These are phyloP conservation scores for Pantala flavescens DNA, from an alignment of 1,140 invertebrate genomes.

Conservation along the genomic window DNA sequence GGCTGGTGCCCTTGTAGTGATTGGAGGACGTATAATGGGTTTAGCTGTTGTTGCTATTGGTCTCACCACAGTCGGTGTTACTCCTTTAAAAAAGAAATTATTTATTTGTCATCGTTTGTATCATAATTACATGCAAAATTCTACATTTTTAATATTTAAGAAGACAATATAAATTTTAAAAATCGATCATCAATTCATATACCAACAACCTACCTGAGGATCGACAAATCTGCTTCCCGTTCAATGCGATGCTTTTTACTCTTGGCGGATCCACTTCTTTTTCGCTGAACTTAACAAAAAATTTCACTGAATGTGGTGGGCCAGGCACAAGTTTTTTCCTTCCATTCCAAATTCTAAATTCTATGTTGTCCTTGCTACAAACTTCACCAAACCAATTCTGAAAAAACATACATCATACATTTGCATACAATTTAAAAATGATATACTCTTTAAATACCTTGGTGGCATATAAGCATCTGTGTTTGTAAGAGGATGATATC, in stretches of 20 bases:
- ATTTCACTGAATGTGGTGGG: conserved; percentile 21
- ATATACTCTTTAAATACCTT: too few species aligned
- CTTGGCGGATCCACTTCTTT: conserved; percentile 20
- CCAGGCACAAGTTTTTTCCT: conserved; percentile 24
- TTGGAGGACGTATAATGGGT: not conserved
- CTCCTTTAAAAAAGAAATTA: not conserved
- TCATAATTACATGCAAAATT: too few species aligned
- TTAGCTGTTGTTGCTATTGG: not conserved
- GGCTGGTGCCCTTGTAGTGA: not conserved
- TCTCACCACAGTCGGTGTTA: too few species aligned
- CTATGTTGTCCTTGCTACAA: conserved; percentile 23
- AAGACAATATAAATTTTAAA: too few species aligned
- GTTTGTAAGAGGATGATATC: too few species aligned
- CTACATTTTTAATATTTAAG: too few species aligned
- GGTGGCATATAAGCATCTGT: too few species aligned
- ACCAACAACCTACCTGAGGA: too few species aligned
- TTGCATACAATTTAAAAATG: too few species aligned
- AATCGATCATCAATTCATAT: too few species aligned
- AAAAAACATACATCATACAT: conserved; percentile 19
- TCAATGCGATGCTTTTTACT: conserved; percentile 24
- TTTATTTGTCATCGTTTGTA: not conserved
- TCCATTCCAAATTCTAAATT: conserved; percentile 25
- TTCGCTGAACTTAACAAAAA: conserved; percentile 26
- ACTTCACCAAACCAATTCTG: conserved; percentile 28
- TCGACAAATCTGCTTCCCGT: conserved; percentile 27